phyloP scores from a whole-genome alignment of 2,888 invertebrate species.

The Drosophila mimetica region DNA sequence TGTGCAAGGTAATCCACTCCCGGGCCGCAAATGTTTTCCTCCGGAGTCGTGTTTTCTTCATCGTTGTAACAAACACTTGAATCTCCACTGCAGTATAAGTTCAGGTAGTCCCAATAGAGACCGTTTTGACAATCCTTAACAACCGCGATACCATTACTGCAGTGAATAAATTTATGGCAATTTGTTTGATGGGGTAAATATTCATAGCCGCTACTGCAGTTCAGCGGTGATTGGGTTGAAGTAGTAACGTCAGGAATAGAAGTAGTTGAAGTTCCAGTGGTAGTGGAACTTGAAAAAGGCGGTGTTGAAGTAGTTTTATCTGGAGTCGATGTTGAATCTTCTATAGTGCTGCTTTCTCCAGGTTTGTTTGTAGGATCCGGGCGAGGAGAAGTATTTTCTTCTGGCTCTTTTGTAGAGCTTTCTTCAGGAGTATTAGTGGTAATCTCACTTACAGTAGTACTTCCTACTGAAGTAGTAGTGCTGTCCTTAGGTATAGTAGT shows the following conservation, averaged over 20 bases:
- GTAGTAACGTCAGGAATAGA: not conserved
- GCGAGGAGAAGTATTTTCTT: not conserved
- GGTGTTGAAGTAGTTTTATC: not conserved
- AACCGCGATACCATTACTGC: constrained; percentile 14
- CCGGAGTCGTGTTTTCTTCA: not conserved
- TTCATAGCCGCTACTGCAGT: constrained; percentile 17
- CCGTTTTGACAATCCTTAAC: constrained; percentile 6
- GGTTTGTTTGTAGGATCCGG: not conserved
- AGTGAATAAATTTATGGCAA: constrained; percentile 36
- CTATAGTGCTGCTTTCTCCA: not conserved
- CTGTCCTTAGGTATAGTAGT: not conserved
- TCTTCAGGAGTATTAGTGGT: not conserved
- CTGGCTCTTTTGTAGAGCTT: not conserved
- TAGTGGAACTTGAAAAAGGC: not conserved
- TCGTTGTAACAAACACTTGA: constrained; percentile 8
- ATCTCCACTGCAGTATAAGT: not conserved
- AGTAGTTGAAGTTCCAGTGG: constrained; percentile 2
- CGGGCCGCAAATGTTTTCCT: constrained; percentile 24
- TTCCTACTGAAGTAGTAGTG: not conserved
- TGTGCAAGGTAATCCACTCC: constrained; percentile 37
- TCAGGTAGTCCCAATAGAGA: constrained; percentile 30
- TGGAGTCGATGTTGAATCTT: not conserved
- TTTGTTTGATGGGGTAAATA: constrained; percentile 29
- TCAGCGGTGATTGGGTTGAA: constrained; percentile 6
- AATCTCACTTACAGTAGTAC: not conserved